Percentiles rank a stretch among this genome's conserved stretches.
Conservation (phyloP, 2,888 invertebrate species). For the Amiota minor region DNA sequence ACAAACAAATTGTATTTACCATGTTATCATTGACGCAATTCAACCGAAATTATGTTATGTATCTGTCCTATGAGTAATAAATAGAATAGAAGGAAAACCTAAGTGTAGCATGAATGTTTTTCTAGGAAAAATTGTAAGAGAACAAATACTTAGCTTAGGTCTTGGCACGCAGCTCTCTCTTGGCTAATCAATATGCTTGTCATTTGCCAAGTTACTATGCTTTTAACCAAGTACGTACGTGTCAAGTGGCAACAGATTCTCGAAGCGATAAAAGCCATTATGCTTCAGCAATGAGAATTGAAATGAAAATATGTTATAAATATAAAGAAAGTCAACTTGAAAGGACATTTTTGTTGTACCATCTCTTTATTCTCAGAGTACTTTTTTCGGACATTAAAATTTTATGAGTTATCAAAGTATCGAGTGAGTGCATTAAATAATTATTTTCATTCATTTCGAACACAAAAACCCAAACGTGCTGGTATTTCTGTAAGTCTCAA, state of each 20-base stretch:
- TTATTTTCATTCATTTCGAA: slow-evolving; percentile 50
- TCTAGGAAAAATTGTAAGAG: background rate
- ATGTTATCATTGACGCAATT: no score
- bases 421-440: slow-evolving; percentile 50
- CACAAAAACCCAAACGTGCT: background rate
- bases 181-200: slow-evolving; percentile 66
- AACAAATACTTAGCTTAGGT: background rate
- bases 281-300: slow-evolving; percentile 34
- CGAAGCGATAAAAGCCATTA: slow-evolving; percentile 25
- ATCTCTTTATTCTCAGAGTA: background rate
- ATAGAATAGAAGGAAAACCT: background rate
- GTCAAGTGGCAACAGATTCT: slow-evolving; percentile 50
- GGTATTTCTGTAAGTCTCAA: background rate
- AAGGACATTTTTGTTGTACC: background rate
- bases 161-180: slow-evolving; percentile 44
- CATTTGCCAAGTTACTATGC: slow-evolving; percentile 59
- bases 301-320: slow-evolving; percentile 34
- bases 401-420: slow-evolving; percentile 60
- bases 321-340: slow-evolving; percentile 11
- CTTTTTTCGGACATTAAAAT: slow-evolving; percentile 57
- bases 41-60: no score
- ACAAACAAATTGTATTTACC: no score
- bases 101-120: slow-evolving; percentile 37
- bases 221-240: slow-evolving; percentile 68
- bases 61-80: no score